A percentile compares a stretch with the other conserved stretches of the same genome.
These are phyloP conservation scores for Tetheella fluctuosa DNA, from an alignment of 2,888 invertebrate species.

Conservation along the genomic window DNA sequence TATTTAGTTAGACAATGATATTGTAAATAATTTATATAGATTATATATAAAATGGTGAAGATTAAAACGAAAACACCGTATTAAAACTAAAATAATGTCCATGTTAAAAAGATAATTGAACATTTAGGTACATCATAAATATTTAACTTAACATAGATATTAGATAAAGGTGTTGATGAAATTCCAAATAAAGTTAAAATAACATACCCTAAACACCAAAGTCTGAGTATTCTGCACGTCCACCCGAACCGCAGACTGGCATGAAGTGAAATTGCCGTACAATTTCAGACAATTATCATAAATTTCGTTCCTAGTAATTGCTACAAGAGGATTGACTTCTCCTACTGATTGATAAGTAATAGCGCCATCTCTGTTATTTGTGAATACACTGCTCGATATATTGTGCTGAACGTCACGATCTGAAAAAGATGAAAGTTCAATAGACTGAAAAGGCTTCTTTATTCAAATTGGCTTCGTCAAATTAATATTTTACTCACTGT, in stretches of 20 bases:
- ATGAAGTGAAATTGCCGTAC: slow-evolving; percentile 97
- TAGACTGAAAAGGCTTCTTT: no score
- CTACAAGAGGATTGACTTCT: slow-evolving; percentile 96
- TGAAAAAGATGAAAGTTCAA: slow-evolving; percentile 60
- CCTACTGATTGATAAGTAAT: slow-evolving; percentile 95
- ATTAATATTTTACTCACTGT: slow-evolving; percentile 86
- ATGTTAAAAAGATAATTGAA: no score
- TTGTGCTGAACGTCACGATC: slow-evolving; percentile 96
- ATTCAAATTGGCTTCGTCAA: no score
- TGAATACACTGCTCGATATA: slow-evolving; percentile 91
- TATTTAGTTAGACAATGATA: no score
- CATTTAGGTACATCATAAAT: no score
- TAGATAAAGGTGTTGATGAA: no score
- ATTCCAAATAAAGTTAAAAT: background rate
- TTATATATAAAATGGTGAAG: no score
- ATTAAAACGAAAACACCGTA: no score
- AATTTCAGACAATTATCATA: slow-evolving; percentile 93
- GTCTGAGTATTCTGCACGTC: slow-evolving; percentile 98
- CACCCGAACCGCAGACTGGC: slow-evolving; percentile 91
- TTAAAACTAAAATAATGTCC: no score
- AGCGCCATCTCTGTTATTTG: slow-evolving; percentile 93
- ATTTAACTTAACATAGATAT: no score
- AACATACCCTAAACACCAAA: slow-evolving; percentile 90
- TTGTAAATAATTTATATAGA: no score
- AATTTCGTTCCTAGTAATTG: slow-evolving; percentile 94